These are phyloP conservation scores for Diarsia brunnea DNA, from an alignment of 2,888 invertebrate species.

Conservation along the genomic window DNA sequence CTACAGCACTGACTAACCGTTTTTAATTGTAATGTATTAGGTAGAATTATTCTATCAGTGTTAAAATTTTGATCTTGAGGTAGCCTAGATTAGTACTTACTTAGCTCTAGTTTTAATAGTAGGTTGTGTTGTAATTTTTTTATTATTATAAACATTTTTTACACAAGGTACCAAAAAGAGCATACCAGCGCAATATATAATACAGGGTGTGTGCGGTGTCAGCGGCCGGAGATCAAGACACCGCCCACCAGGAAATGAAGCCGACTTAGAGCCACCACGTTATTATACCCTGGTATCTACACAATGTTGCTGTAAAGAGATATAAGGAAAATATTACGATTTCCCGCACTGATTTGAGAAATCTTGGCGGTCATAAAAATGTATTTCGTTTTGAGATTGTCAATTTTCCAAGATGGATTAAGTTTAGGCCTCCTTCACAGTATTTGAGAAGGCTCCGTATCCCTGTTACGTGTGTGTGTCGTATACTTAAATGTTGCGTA, in stretches of 20 bases:
- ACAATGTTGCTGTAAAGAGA: conserved; percentile 59
- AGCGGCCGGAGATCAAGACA: conserved; percentile 72
- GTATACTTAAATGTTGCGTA: background rate
- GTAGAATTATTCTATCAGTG: background rate
- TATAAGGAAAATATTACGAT: conserved; percentile 60
- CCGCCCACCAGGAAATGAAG: conserved; percentile 72
- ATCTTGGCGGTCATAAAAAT: conserved; percentile 42
- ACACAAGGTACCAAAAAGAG: conserved; percentile 23
- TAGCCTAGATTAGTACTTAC: background rate
- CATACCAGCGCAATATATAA: conserved; percentile 61
- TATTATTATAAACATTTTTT: background rate
- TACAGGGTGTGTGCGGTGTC: conserved; percentile 66
- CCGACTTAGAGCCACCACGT: conserved; percentile 68
- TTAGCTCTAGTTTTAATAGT: no score
- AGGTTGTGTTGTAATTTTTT: background rate
- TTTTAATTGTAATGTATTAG: background rate
- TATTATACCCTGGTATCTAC: conserved; percentile 62
- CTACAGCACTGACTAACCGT: background rate
- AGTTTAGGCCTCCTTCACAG: background rate
- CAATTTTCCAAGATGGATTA: conserved; percentile 22
- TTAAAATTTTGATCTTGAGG: background rate
- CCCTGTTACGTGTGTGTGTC: background rate
- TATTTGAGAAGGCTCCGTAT: background rate
- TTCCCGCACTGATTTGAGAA: conserved; percentile 53
- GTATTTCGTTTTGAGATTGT: conserved; percentile 23